Conservation (phyloP, 2,888 invertebrate genomes). For the Nipponacmea schrenckii region DNA sequence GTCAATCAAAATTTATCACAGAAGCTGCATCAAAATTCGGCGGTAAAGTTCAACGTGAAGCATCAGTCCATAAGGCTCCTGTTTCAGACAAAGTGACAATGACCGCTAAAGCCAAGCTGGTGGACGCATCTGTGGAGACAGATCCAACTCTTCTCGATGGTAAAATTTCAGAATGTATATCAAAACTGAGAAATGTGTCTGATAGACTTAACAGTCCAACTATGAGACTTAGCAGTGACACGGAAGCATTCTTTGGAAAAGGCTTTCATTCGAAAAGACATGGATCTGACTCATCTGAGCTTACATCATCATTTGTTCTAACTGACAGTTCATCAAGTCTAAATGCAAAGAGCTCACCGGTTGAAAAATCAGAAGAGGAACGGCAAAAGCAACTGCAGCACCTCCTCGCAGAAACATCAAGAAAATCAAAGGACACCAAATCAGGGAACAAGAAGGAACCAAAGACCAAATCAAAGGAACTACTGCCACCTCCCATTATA, state of each 20-base stretch:
- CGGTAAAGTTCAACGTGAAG: slow-evolving; percentile 8
- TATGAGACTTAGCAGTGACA: slow-evolving; percentile 17
- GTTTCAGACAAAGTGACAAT: slow-evolving; percentile 39
- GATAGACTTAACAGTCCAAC: slow-evolving; percentile 61
- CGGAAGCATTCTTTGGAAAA: slow-evolving; percentile 23
- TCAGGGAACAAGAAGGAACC: slow-evolving; percentile 16
- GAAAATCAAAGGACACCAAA: slow-evolving; percentile 36
- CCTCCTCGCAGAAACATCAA: slow-evolving; percentile 40
- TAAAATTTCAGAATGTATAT: slow-evolving; percentile 64
- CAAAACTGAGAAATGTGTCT: slow-evolving; percentile 61
- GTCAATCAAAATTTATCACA: slow-evolving; percentile 31
- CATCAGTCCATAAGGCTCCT: neutral
- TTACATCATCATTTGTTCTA: neutral
- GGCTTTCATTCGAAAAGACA: slow-evolving; percentile 13
- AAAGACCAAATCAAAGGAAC: neutral
- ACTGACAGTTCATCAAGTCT: slow-evolving; percentile 6
- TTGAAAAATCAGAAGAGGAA: slow-evolving; percentile 32
- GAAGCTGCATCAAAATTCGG: slow-evolving; percentile 29
- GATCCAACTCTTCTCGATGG: slow-evolving; percentile 49
- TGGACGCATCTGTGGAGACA: slow-evolving; percentile 47
- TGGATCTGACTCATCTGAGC: slow-evolving; percentile 15
- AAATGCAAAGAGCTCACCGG: neutral
- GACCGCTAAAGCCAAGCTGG: slow-evolving; percentile 34
- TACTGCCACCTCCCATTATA: neutral
- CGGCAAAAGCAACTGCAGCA: slow-evolving; percentile 41